Evolutionary conservation across 1,140 invertebrate genomes (phyloP), one percentile per base, ranked within the genome.

Genomic region (Bombus balteatus): DNA sequence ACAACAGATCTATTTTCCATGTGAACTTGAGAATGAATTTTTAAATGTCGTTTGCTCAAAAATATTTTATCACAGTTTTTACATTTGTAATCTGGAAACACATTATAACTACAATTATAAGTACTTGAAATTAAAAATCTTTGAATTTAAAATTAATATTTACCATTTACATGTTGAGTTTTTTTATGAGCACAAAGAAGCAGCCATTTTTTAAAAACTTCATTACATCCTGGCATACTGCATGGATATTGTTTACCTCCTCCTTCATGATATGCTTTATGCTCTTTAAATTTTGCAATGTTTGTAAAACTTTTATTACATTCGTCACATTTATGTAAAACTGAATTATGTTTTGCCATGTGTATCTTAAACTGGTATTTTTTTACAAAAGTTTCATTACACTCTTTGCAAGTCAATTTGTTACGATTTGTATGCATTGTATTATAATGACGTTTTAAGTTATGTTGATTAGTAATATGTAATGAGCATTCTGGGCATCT

Each of bases 371-470:
- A 82, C 2, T 89, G 88, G 70, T 79, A 47, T 22, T 89, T 91
- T 71, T 92, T 92, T 43, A 53, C 87, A 39, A 94, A 94, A 28
- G 39, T 34, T 74, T 62, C 28, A 1, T 87, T 82, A 74, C 93
- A 94, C 68, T 92, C 81, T 68, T 92, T 84, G 22, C 93, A 94
- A 32, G 47, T 73, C 22, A 92, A 47, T 76, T 76, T 88, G 2
- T 83, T 66, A 68, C n/a, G 25, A 6, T 90, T 72, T 0, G 72
- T 57, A 41, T 94, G 94, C 13, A 85, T 77, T 34, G 34, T 57
- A n/a, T 90, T 83, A 59, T 85, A 88, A 89, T 94, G 94, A 43
- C 89, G 92, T 79, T 90, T 91, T 13, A 93, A 77, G 85, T 92
- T 93, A 34, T 91, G 68, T 15, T 1, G 15, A 84, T 86, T 68